A percentile compares a stretch with the other conserved stretches of the same genome.
Conservation (phyloP, 2,113 vertebrate genomes). For the Stigmatopora nigra region DNA sequence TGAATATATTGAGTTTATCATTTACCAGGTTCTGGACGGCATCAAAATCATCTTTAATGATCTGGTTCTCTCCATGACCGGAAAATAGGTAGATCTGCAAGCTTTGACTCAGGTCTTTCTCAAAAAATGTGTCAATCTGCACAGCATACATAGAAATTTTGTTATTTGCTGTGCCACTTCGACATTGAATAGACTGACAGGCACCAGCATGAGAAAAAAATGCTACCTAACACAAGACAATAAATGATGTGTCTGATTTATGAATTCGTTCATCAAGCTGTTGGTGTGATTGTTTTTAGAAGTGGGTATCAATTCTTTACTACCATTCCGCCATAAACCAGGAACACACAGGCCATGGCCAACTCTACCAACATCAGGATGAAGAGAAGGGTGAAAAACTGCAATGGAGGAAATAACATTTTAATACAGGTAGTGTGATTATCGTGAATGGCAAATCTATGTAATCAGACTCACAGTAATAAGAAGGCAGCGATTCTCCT, state of each 20-base stretch:
- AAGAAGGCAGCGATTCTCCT: conserved; percentile 76
- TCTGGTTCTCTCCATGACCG: conserved; percentile 24
- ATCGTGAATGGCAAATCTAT: neutral
- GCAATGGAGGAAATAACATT: conserved; percentile 3
- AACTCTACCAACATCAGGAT: conserved; percentile 74
- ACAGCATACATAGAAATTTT: neutral
- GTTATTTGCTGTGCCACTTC: neutral
- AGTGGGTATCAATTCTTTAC: neutral
- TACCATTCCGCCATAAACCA: conserved; percentile 69
- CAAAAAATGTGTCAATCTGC: conserved; percentile 57
- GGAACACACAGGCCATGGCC: conserved; percentile 69
- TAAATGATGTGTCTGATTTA: neutral
- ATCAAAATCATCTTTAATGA: conserved; percentile 55
- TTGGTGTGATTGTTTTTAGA: neutral
- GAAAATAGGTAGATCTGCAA: conserved; percentile 48
- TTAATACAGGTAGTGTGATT: neutral
- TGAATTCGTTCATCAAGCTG: neutral
- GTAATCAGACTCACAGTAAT: conserved; percentile 63
- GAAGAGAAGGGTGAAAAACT: conserved; percentile 74
- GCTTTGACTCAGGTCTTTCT: conserved; percentile 50
- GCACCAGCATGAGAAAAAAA: neutral
- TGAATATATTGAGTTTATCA: neutral
- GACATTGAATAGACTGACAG: neutral
- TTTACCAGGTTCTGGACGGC: conserved; percentile 51
- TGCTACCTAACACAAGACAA: neutral